Conservation (phyloP, 2,888 invertebrate species). For the Dorcus hopei region DNA sequence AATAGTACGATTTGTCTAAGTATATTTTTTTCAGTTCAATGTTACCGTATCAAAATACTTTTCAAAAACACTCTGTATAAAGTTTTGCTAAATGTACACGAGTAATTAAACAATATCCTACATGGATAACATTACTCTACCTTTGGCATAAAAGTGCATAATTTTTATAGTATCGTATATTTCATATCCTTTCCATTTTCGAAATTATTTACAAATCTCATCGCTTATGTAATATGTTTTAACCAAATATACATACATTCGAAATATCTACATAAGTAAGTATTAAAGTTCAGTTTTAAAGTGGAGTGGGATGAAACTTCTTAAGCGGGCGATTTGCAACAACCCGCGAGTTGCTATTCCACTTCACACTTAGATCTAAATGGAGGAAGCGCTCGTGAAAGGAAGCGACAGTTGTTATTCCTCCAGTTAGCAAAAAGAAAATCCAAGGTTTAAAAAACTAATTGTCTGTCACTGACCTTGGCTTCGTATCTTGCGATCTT, state of each 20-base stretch:
- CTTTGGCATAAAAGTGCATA: conserved; percentile 52
- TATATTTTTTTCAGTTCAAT: neutral
- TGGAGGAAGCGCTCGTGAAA: conserved; percentile 7
- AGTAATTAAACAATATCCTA: conserved; percentile 39
- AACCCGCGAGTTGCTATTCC: neutral
- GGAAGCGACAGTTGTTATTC: conserved; percentile 6
- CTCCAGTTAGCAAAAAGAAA: conserved; percentile 22
- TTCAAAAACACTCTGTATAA: neutral
- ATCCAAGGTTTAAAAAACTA: conserved; percentile 16
- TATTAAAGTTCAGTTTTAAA: neutral
- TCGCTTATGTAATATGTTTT: conserved; percentile 33
- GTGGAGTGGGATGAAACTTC: neutral
- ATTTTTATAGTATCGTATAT: conserved; percentile 50
- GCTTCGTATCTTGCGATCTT: conserved; percentile 12
- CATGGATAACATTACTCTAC: conserved; percentile 50
- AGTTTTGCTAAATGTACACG: conserved; percentile 7
- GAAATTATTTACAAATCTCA: conserved; percentile 22
- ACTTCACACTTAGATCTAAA: conserved; percentile 11
- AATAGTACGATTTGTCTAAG: too few relatives aligned
- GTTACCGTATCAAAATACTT: conserved; percentile 9
- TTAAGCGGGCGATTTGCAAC: conserved; percentile 3
- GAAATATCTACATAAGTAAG: conserved; percentile 42
- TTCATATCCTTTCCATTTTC: conserved; percentile 47
- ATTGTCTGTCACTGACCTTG: conserved; percentile 40
- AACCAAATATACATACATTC: conserved; percentile 45